phyloP scores from a whole-genome alignment of 2,113 vertebrate species.

The Hippoglossus stenolepis region DNA sequence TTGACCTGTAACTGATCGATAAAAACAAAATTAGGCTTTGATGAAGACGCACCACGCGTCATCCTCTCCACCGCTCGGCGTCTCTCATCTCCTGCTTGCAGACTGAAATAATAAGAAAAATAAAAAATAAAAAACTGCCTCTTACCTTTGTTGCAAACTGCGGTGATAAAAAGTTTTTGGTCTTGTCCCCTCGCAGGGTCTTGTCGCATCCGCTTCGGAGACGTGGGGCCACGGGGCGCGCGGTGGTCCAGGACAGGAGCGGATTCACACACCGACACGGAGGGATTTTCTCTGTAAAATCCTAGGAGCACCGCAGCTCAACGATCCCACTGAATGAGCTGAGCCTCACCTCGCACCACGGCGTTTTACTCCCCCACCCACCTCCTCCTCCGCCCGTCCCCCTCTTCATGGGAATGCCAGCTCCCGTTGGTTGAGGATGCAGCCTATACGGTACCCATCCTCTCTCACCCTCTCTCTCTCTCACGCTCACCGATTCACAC shows the following conservation, averaged over 20 bases:
- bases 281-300: slow-evolving; percentile 64
- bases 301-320: slow-evolving; percentile 80
- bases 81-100: neutral
- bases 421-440: slow-evolving; percentile 70
- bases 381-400: slow-evolving; percentile 47
- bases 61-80: neutral
- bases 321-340: slow-evolving; percentile 80
- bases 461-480: slow-evolving; percentile 16
- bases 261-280: slow-evolving; percentile 57
- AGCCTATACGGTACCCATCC: slow-evolving; percentile 43
- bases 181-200: slow-evolving; percentile 55
- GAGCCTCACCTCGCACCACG: slow-evolving; percentile 72
- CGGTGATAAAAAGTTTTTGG: slow-evolving; percentile 72
- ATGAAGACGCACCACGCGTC: neutral
- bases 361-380: slow-evolving; percentile 60
- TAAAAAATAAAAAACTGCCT: neutral
- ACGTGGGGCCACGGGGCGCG: slow-evolving; percentile 53
- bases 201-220: slow-evolving; percentile 70
- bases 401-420: slow-evolving; percentile 74
- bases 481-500: neutral
- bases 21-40: neutral
- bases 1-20: neutral
- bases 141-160: slow-evolving; percentile 76
- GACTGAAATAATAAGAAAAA: neutral
- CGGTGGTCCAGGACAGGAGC: slow-evolving; percentile 65